Percentiles rank a stretch among this genome's conserved stretches.
These are phyloP conservation scores for Argyresthia albistria DNA, from an alignment of 2,888 invertebrate genomes.

Conservation along the genomic window DNA sequence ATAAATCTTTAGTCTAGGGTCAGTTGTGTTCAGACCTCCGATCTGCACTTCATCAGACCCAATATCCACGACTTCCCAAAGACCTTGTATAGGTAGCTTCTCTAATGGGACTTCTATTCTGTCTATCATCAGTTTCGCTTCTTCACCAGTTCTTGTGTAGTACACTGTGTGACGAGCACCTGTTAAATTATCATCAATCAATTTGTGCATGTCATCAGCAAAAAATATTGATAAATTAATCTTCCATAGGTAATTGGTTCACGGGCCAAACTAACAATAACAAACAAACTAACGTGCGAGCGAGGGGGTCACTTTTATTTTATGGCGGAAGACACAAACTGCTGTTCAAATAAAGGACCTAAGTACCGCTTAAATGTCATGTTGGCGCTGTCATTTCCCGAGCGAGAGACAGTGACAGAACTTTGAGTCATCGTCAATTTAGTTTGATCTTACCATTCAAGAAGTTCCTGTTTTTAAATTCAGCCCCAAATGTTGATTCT, in stretches of 20 bases:
- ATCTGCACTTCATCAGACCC: slow-evolving; percentile 89
- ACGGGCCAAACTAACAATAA: too few relatives aligned
- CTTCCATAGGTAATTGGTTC: too few relatives aligned
- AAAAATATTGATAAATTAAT: too few relatives aligned
- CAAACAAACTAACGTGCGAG: too few relatives aligned
- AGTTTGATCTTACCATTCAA: slow-evolving; percentile 75
- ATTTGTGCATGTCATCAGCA: too few relatives aligned
- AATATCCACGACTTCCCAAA: slow-evolving; percentile 76
- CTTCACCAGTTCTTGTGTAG: slow-evolving; percentile 78
- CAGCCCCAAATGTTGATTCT: slow-evolving; percentile 80
- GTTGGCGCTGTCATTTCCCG: too few relatives aligned
- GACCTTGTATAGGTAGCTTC: slow-evolving; percentile 78
- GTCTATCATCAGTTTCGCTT: slow-evolving; percentile 82
- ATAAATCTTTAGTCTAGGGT: slow-evolving; percentile 85
- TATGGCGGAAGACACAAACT: too few relatives aligned
- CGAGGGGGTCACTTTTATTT: too few relatives aligned
- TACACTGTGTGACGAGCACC: slow-evolving; percentile 84
- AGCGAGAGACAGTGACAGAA: too few relatives aligned
- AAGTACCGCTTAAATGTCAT: too few relatives aligned
- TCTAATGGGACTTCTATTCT: slow-evolving; percentile 80
- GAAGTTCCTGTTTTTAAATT: slow-evolving; percentile 84
- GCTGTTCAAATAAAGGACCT: too few relatives aligned
- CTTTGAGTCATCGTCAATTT: neutral
- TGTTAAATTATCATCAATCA: slow-evolving; percentile 18
- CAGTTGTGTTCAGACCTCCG: slow-evolving; percentile 88